These are phyloP conservation scores for Emberiza fucata DNA, from an alignment of 2,113 vertebrate species.

Conservation along the genomic window DNA sequence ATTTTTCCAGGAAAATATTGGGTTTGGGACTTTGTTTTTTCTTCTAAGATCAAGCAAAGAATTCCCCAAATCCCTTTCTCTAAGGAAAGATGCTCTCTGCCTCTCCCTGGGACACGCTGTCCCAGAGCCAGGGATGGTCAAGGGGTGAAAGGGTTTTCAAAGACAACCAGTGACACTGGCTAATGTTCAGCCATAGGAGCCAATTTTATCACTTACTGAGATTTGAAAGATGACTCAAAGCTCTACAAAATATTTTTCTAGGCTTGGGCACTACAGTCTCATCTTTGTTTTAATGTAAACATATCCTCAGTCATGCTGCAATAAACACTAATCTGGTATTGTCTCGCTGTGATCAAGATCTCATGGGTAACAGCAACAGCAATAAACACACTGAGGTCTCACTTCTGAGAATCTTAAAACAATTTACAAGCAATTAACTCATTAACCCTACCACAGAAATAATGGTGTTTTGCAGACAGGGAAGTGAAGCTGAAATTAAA, in stretches of 20 bases:
- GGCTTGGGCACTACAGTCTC: not conserved
- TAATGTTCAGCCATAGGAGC: not conserved
- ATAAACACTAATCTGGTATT: not conserved
- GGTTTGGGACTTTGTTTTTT: not conserved
- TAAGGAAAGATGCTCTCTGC: not conserved
- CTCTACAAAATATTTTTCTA: not conserved
- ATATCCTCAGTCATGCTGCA: not conserved
- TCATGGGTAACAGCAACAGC: not conserved
- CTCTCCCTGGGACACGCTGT: not conserved
- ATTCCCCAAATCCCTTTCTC: not conserved
- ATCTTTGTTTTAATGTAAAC: not conserved
- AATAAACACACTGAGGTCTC: not conserved
- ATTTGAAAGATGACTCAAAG: not conserved
- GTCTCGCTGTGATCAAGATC: not conserved
- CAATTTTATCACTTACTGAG: not conserved
- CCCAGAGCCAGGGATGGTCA: fast-evolving
- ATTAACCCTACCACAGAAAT: not conserved
- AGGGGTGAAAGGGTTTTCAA: not conserved
- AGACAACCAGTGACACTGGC: not conserved
- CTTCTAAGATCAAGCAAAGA: not conserved
- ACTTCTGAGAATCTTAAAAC: not conserved
- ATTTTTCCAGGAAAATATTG: not conserved
- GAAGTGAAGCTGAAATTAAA: not conserved
- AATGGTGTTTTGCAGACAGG: not conserved
- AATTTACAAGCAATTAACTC: not conserved